A percentile compares a stretch with the other conserved stretches of the same genome.
Evolutionary conservation across 2,888 invertebrate genomes (phyloP).

Genomic region (Machimus rusticus): DNA sequence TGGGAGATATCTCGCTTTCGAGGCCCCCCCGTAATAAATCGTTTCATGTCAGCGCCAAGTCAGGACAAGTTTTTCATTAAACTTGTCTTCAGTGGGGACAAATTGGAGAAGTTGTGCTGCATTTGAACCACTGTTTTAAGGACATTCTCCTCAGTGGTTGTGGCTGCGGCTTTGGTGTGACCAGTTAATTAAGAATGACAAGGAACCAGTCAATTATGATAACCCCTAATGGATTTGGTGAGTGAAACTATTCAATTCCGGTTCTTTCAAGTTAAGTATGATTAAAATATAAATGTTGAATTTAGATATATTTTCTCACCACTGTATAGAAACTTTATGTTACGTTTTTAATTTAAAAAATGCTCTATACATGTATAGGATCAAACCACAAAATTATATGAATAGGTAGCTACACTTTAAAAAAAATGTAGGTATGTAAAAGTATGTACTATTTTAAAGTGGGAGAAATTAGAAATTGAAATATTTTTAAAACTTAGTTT

Average conservation of each 20-base stretch:
- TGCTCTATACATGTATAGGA: too few relatives aligned
- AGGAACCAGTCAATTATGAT: background rate
- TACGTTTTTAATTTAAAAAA: too few relatives aligned
- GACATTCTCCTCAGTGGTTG: background rate
- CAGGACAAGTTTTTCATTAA: constrained; percentile 11
- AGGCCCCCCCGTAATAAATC: background rate
- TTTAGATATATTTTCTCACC: too few relatives aligned
- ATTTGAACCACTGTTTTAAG: background rate
- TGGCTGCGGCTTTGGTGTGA: background rate
- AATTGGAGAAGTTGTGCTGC: background rate
- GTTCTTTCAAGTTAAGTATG: background rate
- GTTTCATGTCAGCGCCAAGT: background rate
- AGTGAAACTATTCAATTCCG: background rate
- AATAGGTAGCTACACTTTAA: too few relatives aligned
- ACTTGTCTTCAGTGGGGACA: background rate
- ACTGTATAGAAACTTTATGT: too few relatives aligned
- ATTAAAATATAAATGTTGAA: background rate
- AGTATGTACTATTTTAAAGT: too few relatives aligned
- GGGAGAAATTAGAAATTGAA: too few relatives aligned
- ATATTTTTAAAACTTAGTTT: too few relatives aligned
- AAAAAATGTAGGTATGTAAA: too few relatives aligned
- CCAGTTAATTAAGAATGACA: background rate
- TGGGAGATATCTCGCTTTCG: background rate
- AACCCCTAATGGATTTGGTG: background rate
- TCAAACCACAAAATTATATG: too few relatives aligned